Conservation (phyloP, 2,888 invertebrate species). For the Luperina nickerlii region DNA sequence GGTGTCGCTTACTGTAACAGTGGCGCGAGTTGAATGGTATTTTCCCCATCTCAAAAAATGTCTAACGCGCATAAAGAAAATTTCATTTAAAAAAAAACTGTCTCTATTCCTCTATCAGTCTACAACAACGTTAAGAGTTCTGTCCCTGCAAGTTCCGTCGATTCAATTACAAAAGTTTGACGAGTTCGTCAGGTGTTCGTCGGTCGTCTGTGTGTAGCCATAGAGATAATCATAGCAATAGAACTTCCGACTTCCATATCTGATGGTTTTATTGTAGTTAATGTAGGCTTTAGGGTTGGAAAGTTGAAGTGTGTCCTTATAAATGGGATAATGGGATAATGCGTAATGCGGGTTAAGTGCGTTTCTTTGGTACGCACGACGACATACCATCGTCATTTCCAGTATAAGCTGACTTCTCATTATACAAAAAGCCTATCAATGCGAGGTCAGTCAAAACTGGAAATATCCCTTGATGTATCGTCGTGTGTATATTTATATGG, state of each 20-base stretch:
- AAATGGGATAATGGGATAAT: not conserved
- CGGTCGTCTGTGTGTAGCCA: constrained; percentile 63
- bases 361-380: not conserved
- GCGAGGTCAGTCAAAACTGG: not conserved
- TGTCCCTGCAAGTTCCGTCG: constrained; percentile 85
- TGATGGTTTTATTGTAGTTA: constrained; percentile 55
- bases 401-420: not conserved
- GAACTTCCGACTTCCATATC: constrained; percentile 47
- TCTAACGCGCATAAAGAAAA: no score
- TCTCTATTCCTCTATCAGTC: constrained; percentile 11
- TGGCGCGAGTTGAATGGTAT: no score
- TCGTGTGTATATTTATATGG: not conserved
- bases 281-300: constrained; percentile 1
- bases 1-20: no score
- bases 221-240: constrained; percentile 67
- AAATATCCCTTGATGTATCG: not conserved
- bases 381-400: not conserved
- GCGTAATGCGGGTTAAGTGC: no score
- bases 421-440: not conserved
- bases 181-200: constrained; percentile 81
- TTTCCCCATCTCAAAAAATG: no score
- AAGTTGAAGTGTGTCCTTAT: constrained; percentile 8
- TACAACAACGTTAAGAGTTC: constrained; percentile 68
- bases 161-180: constrained; percentile 89
- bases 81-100: no score